These are phyloP conservation scores for Drosophila testacea DNA, from an alignment of 2,888 invertebrate genomes.

Conservation along the genomic window DNA sequence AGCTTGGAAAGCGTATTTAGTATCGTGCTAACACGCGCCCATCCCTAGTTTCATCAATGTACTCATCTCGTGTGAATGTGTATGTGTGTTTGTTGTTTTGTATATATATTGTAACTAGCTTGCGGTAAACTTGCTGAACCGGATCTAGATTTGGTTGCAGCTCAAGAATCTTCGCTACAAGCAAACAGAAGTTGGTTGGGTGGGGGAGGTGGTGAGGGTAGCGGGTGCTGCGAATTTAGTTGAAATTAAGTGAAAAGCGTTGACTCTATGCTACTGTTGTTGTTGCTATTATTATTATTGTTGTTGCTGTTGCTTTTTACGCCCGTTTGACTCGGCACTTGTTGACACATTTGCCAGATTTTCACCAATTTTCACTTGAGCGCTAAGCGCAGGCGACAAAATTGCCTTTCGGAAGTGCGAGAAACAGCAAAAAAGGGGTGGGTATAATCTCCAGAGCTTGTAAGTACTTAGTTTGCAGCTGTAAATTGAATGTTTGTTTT, in stretches of 20 bases:
- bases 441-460: neutral
- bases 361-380: constrained; percentile 77
- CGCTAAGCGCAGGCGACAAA: constrained; percentile 52
- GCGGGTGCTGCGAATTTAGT: constrained; percentile 53
- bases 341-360: constrained; percentile 76
- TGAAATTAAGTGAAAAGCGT: constrained; percentile 72
- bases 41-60: constrained; percentile 48
- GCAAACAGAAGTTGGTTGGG: constrained; percentile 28
- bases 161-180: constrained; percentile 70
- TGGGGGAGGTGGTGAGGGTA: constrained; percentile 8
- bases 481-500: constrained; percentile 49
- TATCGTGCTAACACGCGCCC: constrained; percentile 31
- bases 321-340: constrained; percentile 60
- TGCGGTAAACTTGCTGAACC: constrained; percentile 81
- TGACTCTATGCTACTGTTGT: constrained; percentile 37
- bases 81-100: constrained; percentile 25
- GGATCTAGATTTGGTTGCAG: constrained; percentile 79
- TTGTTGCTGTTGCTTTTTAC: constrained; percentile 39
- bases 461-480: constrained; percentile 52
- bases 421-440: neutral
- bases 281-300: constrained; percentile 17
- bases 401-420: constrained; percentile 34
- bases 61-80: constrained; percentile 41
- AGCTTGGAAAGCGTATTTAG: constrained; percentile 1
- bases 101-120: constrained; percentile 69